Base-by-base conservation (phyloP, 2,113 vertebrate species). In the Scomber japonicus region DNA sequence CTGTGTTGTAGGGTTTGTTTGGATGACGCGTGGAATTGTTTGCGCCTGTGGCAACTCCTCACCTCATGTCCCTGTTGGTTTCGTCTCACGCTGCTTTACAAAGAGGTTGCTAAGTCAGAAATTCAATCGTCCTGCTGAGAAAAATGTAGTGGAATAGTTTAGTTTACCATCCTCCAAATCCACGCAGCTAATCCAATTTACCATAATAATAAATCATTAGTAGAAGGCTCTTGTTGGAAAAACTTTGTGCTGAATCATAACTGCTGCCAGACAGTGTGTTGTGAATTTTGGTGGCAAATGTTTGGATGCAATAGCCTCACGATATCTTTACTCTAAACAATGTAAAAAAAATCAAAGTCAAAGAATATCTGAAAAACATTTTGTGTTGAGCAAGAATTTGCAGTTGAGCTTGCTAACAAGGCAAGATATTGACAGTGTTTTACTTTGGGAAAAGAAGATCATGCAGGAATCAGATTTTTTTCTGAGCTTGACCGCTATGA, bases 1-100 rank as follows among this genome's bases (percentile, higher is more conserved):
- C 71, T 80, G 12, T 91, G 88, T 85, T 71, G 73, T 87, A 24
- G 70, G 49, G 72, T 88, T 88, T 80, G 86, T 88, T 72, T 88
- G 83, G 56, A 70, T 81, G 77, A 51, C 75, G 61, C 84, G 81
- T 89, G 59, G 24, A 76, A 54, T 24, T 57, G 49, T 64, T 78
- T 71, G 75, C 40, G 14, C 31, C 60, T n/a, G 45, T 31, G 21
- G 73, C 53, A 50, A 68, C 70, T 84, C 74, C 48, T 76, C 12
- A 1, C 45, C 21, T 60, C 17, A 19, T 80, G 62, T 68, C 71
- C 61, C 53, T n/a, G 50, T 82, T 19, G 12, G 44, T 67, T 79
- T 81, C 19, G 54, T 81, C 51, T 83, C 2, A 40, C 54, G 50
- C 71, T 71, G 53, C 78, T 78, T 76, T 66, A 13, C 61, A 60